phyloP scores from a whole-genome alignment of 64 coral and sea anemone species.

The Catalaphyllia jardinei region DNA sequence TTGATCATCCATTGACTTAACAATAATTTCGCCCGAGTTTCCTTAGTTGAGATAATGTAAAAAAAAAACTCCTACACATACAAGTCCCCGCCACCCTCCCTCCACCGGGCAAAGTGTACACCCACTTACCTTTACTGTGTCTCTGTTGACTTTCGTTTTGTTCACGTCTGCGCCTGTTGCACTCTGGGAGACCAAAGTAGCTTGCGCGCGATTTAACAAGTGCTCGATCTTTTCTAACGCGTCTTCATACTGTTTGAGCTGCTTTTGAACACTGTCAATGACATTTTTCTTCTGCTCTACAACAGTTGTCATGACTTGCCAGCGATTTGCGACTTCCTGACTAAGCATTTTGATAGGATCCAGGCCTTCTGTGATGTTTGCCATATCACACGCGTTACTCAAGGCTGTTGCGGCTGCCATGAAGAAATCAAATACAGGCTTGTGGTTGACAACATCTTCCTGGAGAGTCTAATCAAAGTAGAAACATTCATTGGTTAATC shows the following conservation, averaged over 20 bases:
- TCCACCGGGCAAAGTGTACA: background rate
- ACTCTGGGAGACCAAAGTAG: slow-evolving; percentile 55
- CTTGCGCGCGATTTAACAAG: slow-evolving; percentile 62
- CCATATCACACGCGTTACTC: slow-evolving; percentile 62
- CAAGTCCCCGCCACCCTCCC: no score
- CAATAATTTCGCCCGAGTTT: no score
- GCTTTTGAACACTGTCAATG: slow-evolving; percentile 70
- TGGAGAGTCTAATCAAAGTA: slow-evolving; percentile 64
- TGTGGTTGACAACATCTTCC: slow-evolving; percentile 86
- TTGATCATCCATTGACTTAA: no score
- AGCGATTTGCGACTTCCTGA: slow-evolving; percentile 81
- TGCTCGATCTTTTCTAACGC: slow-evolving; percentile 42
- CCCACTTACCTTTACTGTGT: slow-evolving; percentile 79
- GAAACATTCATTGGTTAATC: background rate
- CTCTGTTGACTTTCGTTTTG: slow-evolving; percentile 67
- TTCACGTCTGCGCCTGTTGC: slow-evolving; percentile 60
- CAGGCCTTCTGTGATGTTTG: slow-evolving; percentile 79
- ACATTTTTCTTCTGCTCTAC: slow-evolving; percentile 68
- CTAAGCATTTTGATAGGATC: slow-evolving; percentile 81
- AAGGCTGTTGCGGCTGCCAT: slow-evolving; percentile 72
- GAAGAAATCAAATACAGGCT: slow-evolving; percentile 85
- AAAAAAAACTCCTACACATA: no score
- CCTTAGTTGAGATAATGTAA: no score
- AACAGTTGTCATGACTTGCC: slow-evolving; percentile 80
- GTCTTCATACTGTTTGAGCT: slow-evolving; percentile 66